A percentile compares a stretch with the other conserved stretches of the same genome.
Evolutionary conservation across 2,888 invertebrate genomes (phyloP).

Genomic region (Eurois occulta): DNA sequence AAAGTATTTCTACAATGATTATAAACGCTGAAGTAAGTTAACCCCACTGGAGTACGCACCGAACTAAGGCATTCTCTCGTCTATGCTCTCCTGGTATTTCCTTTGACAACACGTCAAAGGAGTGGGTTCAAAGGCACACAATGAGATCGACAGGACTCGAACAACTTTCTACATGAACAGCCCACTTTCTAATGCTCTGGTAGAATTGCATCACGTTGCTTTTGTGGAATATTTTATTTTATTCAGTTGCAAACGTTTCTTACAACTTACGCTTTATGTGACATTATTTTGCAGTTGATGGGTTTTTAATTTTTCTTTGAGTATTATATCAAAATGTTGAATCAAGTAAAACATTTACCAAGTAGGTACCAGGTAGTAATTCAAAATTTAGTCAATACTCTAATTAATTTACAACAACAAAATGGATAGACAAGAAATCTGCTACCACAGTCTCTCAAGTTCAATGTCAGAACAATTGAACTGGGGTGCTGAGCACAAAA

Average conservation of each 20-base stretch:
- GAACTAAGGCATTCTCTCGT: slow-evolving; percentile 56
- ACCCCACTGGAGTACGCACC: slow-evolving; percentile 50
- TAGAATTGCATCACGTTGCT: slow-evolving; percentile 43
- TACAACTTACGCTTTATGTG: not conserved
- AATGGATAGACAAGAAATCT: not conserved
- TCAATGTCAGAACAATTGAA: not conserved
- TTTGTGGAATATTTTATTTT: slow-evolving; percentile 31
- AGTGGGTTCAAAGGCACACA: slow-evolving; percentile 61
- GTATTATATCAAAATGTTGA: not conserved
- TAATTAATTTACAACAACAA: not conserved
- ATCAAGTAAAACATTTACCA: not conserved
- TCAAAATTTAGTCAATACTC: slow-evolving; percentile 1
- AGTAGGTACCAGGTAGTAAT: not conserved
- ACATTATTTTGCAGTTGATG: not conserved
- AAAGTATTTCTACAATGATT: slow-evolving; percentile 49
- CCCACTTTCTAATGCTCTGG: slow-evolving; percentile 37
- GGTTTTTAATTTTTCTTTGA: not conserved
- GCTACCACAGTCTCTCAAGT: no score
- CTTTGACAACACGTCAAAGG: slow-evolving; percentile 65
- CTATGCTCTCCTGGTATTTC: slow-evolving; percentile 62
- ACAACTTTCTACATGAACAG: slow-evolving; percentile 58
- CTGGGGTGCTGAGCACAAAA: not conserved
- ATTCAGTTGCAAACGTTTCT: not conserved
- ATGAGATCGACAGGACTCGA: slow-evolving; percentile 56
- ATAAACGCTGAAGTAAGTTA: slow-evolving; percentile 51